Percentiles rank a stretch among this genome's conserved stretches.
These are phyloP conservation scores for Baronia brevicornis DNA, from an alignment of 2,888 invertebrate genomes.

Conservation along the genomic window DNA sequence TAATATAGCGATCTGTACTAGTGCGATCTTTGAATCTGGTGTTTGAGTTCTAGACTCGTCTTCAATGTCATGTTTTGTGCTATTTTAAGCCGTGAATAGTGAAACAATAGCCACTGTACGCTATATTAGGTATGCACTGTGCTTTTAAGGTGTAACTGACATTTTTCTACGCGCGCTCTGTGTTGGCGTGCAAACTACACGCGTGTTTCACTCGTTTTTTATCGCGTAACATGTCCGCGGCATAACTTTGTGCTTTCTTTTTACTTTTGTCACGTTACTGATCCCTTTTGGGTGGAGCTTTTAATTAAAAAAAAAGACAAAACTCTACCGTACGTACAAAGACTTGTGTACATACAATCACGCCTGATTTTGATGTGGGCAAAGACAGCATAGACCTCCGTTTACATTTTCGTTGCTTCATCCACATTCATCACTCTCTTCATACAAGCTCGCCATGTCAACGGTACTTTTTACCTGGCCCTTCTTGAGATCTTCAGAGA, in stretches of 20 bases:
- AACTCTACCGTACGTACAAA: neutral
- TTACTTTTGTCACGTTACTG: slow-evolving; percentile 4
- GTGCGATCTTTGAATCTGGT: too few relatives aligned
- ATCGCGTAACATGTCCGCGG: slow-evolving; percentile 3
- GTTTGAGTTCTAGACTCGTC: too few relatives aligned
- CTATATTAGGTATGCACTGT: neutral
- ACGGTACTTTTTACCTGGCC: too few relatives aligned
- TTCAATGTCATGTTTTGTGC: too few relatives aligned
- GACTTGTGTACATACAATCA: too few relatives aligned
- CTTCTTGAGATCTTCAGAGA: too few relatives aligned
- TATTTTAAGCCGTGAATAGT: slow-evolving; percentile 1
- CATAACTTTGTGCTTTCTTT: slow-evolving; percentile 1
- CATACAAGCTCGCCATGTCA: too few relatives aligned
- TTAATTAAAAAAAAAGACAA: slow-evolving; percentile 1
- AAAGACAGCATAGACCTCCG: too few relatives aligned
- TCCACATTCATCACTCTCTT: too few relatives aligned
- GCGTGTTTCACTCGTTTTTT: slow-evolving; percentile 9
- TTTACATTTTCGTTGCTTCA: too few relatives aligned
- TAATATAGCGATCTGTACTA: too few relatives aligned
- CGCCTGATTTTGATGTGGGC: too few relatives aligned
- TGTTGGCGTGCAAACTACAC: slow-evolving; percentile 11
- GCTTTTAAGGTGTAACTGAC: slow-evolving; percentile 2
- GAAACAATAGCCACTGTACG: slow-evolving; percentile 1
- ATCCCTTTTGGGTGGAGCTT: neutral
- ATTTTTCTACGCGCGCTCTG: slow-evolving; percentile 7